A percentile compares a stretch with the other conserved stretches of the same genome.
Evolutionary conservation across 2,113 vertebrate species (phyloP).

Genomic region (Arizona elegans): DNA sequence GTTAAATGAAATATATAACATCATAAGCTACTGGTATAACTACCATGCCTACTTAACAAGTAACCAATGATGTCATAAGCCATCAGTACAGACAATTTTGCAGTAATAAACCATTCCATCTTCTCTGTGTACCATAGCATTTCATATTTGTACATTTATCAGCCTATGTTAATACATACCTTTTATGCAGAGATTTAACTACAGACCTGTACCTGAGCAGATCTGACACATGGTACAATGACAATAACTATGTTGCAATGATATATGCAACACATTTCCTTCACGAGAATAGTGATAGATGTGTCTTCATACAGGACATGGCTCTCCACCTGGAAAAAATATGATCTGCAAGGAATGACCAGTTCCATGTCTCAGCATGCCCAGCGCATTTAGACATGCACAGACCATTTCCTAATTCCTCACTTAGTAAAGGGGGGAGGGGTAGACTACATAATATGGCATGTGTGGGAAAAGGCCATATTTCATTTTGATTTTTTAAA

Average conservation of each 20-base stretch:
- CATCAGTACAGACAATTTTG: not conserved
- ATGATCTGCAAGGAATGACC: not conserved
- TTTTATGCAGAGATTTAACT: not conserved
- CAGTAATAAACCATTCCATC: not conserved
- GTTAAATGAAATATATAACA: not conserved
- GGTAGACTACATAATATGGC: not conserved
- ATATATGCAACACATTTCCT: not conserved
- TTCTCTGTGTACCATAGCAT: not conserved
- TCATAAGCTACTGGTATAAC: not conserved
- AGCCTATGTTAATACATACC: not conserved
- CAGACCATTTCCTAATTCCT: not conserved
- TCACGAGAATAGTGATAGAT: not conserved
- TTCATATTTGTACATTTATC: not conserved
- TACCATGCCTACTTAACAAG: not conserved
- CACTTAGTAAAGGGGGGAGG: not conserved
- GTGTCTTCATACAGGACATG: not conserved
- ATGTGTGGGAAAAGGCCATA: not conserved
- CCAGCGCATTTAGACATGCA: not conserved
- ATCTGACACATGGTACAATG: not conserved
- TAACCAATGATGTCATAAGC: not conserved
- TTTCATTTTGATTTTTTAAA: not conserved
- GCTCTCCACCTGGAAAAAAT: not conserved
- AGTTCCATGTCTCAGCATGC: not conserved
- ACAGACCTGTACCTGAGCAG: not conserved
- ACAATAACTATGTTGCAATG: not conserved